A percentile compares a stretch with the other conserved stretches of the same genome.
Evolutionary conservation across 2,888 invertebrate genomes (phyloP).

Genomic region (Tridacna crocea): DNA sequence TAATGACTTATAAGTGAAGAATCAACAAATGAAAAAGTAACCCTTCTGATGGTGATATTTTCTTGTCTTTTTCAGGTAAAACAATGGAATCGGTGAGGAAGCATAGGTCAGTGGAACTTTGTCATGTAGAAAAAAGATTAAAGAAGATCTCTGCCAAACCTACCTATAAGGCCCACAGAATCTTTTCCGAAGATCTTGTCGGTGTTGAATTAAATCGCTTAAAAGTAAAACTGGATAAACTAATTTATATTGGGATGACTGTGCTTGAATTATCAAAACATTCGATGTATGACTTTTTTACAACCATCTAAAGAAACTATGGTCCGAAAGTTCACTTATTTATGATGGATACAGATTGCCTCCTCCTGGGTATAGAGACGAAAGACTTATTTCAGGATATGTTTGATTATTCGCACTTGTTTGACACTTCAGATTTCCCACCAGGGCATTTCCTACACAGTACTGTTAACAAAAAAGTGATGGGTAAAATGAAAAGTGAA

Average conservation of each 20-base stretch:
- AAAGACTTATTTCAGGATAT: slow-evolving; percentile 43
- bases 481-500: slow-evolving; percentile 46
- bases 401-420: slow-evolving; percentile 31
- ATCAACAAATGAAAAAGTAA: too few species aligned
- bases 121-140: slow-evolving; percentile 29
- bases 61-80: slow-evolving; percentile 80
- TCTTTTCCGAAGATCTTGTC: slow-evolving; percentile 81
- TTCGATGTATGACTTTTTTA: slow-evolving; percentile 82
- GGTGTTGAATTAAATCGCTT: slow-evolving; percentile 74
- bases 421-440: slow-evolving; percentile 46
- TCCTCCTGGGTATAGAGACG: slow-evolving; percentile 35
- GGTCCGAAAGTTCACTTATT: slow-evolving; percentile 32
- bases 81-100: slow-evolving; percentile 84
- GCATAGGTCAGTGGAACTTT: slow-evolving; percentile 73
- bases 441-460: slow-evolving; percentile 36
- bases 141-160: slow-evolving; percentile 42
- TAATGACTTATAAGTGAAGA: too few species aligned
- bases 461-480: slow-evolving; percentile 40
- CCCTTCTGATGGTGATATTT: too few species aligned
- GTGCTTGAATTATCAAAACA: slow-evolving; percentile 83
- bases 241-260: slow-evolving; percentile 83
- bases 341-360: slow-evolving; percentile 42
- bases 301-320: slow-evolving; percentile 75
- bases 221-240: slow-evolving; percentile 78
- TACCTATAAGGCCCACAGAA: slow-evolving; percentile 56